Evolutionary conservation across 2,888 invertebrate species (phyloP), one percentile per base, ranked within the genome.

Genomic region (Drosophila macrospina): DNA sequence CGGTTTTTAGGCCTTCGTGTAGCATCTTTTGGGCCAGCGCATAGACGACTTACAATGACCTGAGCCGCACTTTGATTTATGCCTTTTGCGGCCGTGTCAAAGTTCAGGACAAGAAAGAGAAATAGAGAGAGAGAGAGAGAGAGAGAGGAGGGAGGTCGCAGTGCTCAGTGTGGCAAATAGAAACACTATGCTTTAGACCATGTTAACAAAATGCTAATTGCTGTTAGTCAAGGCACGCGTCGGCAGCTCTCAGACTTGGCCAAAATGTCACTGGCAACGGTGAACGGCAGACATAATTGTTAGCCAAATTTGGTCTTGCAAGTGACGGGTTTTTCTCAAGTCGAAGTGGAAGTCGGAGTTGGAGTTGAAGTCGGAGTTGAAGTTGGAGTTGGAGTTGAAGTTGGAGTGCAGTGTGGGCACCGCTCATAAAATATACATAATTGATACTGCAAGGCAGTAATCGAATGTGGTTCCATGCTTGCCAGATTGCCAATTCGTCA

Each of bases 191-290:
- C 48, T 57, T 48, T 11, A 11, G 34, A 32, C 56, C 70, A 74
- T 67, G 78, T 76, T 69, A 69, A 69, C 79, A 64, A 67, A 74
- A 83, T 69, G 69, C 84, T 88, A 88, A 83, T 83, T 88, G 71
- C 81, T 47, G 50, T 55, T 69, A 60, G 74, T 39, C 24, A 36
- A 67, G 81, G 85, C 87, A 86, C 78, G 81, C 74, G 84, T 66
- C 69, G 41, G 55, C 64, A 41, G 51, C 69, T 16, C 6, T 39
- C 24, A 36, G 67, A 74, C 59, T 61, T 74, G 69, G 56, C 47
- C 56, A 65, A 88, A 83, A 83, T 83, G 88, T 83, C 83, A 83
- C 67, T 64, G 69, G 78, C 71, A 79, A 65, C 45, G 69, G 78
- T 44, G 50, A 52, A 30, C 30, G 41, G 41, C 52, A 34, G n/a